These are phyloP conservation scores for Hesperophylax magnus DNA, from an alignment of 1,140 invertebrate genomes.

Conservation along the genomic window DNA sequence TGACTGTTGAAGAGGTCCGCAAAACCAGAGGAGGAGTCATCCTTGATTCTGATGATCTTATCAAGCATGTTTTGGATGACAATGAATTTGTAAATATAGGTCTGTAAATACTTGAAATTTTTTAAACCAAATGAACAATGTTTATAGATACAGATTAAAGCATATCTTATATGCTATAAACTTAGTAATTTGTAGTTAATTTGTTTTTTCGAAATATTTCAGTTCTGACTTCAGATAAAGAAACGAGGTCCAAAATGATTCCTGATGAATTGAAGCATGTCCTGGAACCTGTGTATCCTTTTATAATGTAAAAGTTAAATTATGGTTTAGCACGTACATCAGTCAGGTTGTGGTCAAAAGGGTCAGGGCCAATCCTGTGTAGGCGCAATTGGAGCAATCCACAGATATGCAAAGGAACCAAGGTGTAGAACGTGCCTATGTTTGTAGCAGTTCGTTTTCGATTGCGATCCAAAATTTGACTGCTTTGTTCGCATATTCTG, in stretches of 20 bases:
- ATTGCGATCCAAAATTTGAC: too few relatives aligned
- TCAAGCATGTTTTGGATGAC: conserved; percentile 74
- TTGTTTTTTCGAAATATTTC: conserved; percentile 55
- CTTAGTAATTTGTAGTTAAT: not conserved
- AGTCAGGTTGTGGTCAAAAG: too few relatives aligned
- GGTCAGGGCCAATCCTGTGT: too few relatives aligned
- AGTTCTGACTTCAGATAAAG: conserved; percentile 74
- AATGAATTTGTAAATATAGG: conserved; percentile 78
- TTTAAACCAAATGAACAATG: not conserved
- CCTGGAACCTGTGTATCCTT: conserved; percentile 75
- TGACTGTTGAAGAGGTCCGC: conserved; percentile 71
- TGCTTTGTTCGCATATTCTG: too few relatives aligned
- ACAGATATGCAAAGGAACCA: too few relatives aligned
- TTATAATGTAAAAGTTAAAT: conserved; percentile 3
- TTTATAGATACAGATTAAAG: too few relatives aligned
- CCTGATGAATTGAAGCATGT: conserved; percentile 74
- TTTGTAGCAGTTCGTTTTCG: too few relatives aligned
- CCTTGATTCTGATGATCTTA: conserved; percentile 73
- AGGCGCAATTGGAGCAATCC: too few relatives aligned
- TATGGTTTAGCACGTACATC: too few relatives aligned
- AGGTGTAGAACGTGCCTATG: too few relatives aligned
- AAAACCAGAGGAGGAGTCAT: conserved; percentile 77
- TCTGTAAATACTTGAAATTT: conserved; percentile 60
- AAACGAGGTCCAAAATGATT: conserved; percentile 67
- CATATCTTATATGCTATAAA: too few relatives aligned